Evolutionary conservation across 2,888 invertebrate species (phyloP).

Genomic region (Thecocarcelia acutangulata): DNA sequence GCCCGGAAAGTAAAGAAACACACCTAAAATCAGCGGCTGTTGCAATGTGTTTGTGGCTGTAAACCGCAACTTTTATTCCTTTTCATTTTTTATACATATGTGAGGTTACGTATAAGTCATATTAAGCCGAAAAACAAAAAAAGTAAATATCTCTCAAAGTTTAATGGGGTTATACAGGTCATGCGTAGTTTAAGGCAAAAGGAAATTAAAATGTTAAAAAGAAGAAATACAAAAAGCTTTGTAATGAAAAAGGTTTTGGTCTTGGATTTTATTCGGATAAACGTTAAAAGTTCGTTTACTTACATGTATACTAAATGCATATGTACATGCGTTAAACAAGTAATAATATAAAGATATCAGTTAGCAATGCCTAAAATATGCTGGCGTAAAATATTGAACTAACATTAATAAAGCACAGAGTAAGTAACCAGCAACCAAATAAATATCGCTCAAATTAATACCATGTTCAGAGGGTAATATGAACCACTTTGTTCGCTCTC

Average conservation of each 20-base stretch:
- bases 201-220: background rate
- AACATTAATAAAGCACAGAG: too few relatives aligned
- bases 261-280: background rate
- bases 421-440: too few relatives aligned
- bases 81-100: slow-evolving; percentile 47
- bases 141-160: slow-evolving; percentile 2
- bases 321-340: too few relatives aligned
- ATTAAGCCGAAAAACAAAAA: slow-evolving; percentile 7
- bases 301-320: too few relatives aligned
- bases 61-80: slow-evolving; percentile 52
- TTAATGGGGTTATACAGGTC: background rate
- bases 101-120: slow-evolving; percentile 40
- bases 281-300: too few relatives aligned
- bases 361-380: too few relatives aligned
- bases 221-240: background rate
- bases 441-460: too few relatives aligned
- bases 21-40: background rate
- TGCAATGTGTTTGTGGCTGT: slow-evolving; percentile 25
- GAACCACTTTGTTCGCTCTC: too few relatives aligned
- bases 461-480: too few relatives aligned
- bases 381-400: too few relatives aligned
- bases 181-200: slow-evolving; percentile 36
- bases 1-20: too few relatives aligned
- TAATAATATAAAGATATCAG: too few relatives aligned
- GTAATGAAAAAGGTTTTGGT: slow-evolving; percentile 15